These are phyloP conservation scores for Polyploca ridens DNA, from an alignment of 2,888 invertebrate species.

Conservation along the genomic window DNA sequence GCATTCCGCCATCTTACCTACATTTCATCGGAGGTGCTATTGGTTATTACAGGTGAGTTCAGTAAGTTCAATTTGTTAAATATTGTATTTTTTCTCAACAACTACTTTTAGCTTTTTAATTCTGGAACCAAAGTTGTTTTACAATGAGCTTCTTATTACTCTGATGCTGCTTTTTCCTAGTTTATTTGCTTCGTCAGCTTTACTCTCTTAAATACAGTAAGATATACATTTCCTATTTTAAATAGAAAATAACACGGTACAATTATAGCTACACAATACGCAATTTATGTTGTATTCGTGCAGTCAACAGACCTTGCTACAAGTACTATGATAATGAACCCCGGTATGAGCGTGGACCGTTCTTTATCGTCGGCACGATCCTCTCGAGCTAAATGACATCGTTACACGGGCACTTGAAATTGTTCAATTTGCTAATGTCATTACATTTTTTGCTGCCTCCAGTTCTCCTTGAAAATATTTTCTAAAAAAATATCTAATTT, in stretches of 20 bases:
- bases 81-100: background rate
- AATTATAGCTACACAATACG: background rate
- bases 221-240: background rate
- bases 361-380: slow-evolving; percentile 4
- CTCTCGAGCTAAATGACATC: slow-evolving; percentile 9
- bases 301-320: background rate
- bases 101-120: too few relatives aligned
- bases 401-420: slow-evolving; percentile 7
- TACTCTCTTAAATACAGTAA: too few relatives aligned
- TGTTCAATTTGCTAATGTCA: slow-evolving; percentile 14
- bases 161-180: too few relatives aligned
- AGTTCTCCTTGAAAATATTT: background rate
- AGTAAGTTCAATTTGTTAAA: background rate
- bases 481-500: background rate
- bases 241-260: slow-evolving; percentile 1
- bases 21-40: slow-evolving; percentile 99
- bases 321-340: slow-evolving; percentile 10
- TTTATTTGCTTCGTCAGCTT: too few relatives aligned
- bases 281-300: slow-evolving; percentile 1
- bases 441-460: slow-evolving; percentile 10
- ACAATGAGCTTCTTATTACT: too few relatives aligned
- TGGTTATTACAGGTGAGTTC: slow-evolving; percentile 95
- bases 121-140: background rate
- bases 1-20: slow-evolving; percentile 98
- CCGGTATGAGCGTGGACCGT: slow-evolving; percentile 1